phyloP scores from a whole-genome alignment of 2,113 vertebrate species.

The Micronycteris hirsuta region DNA sequence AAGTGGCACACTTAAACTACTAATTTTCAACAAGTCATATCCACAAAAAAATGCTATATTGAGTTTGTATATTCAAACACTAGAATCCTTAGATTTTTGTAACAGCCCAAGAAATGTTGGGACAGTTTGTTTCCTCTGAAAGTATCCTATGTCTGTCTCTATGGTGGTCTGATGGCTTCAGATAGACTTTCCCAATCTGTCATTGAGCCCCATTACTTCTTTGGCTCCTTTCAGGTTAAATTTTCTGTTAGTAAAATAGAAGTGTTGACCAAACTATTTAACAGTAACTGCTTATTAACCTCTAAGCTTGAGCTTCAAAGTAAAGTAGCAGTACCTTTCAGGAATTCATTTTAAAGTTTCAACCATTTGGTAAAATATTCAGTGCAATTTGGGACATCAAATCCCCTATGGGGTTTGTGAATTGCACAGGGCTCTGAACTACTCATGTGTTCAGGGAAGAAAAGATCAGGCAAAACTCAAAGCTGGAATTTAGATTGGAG shows the following conservation, averaged over 20 bases:
- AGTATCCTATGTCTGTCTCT: neutral
- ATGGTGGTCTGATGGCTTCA: neutral
- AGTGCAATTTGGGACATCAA: slow-evolving; percentile 13
- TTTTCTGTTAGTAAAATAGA: slow-evolving; percentile 27
- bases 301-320: neutral
- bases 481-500: slow-evolving; percentile 48
- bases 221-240: neutral
- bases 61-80: neutral
- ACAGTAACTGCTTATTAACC: neutral
- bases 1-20: neutral
- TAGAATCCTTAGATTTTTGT: neutral
- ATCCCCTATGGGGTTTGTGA: neutral
- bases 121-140: neutral
- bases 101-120: neutral
- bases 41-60: neutral
- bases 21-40: neutral
- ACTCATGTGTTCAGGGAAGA: neutral
- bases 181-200: neutral
- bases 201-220: neutral
- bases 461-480: slow-evolving; percentile 5
- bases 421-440: slow-evolving; percentile 17
- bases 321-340: slow-evolving; percentile 30
- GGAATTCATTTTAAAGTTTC: slow-evolving; percentile 42
- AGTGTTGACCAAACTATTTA: slow-evolving; percentile 13
- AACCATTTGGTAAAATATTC: slow-evolving; percentile 6